Base-by-base conservation (phyloP, 2,888 invertebrate species). In the Trypoxylon attenuatum region DNA sequence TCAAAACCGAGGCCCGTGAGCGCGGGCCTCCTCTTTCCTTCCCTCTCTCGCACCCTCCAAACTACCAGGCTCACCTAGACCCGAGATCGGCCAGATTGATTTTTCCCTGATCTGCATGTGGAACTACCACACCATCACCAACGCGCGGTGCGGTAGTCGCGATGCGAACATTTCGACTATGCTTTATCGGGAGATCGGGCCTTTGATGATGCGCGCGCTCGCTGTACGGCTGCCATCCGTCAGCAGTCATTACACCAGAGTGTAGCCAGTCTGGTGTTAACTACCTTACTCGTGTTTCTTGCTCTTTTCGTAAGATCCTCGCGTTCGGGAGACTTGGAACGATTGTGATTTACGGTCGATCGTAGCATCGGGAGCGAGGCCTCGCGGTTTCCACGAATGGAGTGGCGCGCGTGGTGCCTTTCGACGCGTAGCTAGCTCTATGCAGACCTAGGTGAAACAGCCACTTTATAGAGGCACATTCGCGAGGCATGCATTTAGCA, bases 1-100 rank as follows among this genome's bases (percentile, higher is more conserved):
- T 67, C 66, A 64, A 71, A 76, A 76, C 73, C 71, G 54, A 61
- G 51, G 42, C 51, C n/a, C 25, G 45, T 19, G n/a, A n/a, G n/a
- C 52, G 50, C 29, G 22, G 38, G 47, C 29, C 39, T 22, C 21
- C 39, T 50, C 15, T 10, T 33, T 42, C 23, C 25, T 25, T 22
- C 16, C 41, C 16, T 25, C 19, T 22, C 60, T 16, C 13, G 43
- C 54, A 5, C 46, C 33, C 46, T 21, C 27, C 15, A 39, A 13
- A 42, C 51, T 22, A 1, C 43, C 21, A 3, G n/a, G 22, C 21
- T 16, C 41, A 19, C 13, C 19, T 5, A 1, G 8, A 10, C 15
- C n/a, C 10, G 10, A 0, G 5, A 33, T 1, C 33, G 1, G 13
- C n/a, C 33, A 13, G 13, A 33, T 33, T 33, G 13, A 33, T 33